A percentile compares a stretch with the other conserved stretches of the same genome.
These are phyloP conservation scores for Thunnus thynnus DNA, from an alignment of 2,113 vertebrate species.

Conservation along the genomic window DNA sequence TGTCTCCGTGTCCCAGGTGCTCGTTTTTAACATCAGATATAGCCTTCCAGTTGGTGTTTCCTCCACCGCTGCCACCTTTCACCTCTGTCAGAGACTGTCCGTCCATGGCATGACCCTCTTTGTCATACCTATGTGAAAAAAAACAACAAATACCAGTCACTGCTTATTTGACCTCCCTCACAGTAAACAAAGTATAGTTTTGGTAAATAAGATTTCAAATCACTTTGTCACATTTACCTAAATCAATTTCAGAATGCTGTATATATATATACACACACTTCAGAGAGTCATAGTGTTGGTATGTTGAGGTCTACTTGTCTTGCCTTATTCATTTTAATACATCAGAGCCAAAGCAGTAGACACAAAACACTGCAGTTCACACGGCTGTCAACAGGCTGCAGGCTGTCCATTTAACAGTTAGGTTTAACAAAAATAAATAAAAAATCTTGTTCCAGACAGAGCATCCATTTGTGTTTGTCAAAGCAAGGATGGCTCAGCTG, in stretches of 20 bases:
- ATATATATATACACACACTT: neutral
- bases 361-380: constrained; percentile 24
- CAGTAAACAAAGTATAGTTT: neutral
- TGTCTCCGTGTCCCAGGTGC: constrained; percentile 96
- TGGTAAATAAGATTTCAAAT: no score
- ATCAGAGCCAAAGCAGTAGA: constrained; percentile 15
- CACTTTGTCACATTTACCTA: neutral
- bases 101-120: constrained; percentile 92
- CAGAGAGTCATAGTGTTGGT: neutral
- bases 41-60: constrained; percentile 92
- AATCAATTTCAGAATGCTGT: neutral
- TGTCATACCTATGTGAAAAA: constrained; percentile 91
- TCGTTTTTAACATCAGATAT: constrained; percentile 91
- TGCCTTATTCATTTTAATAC: constrained; percentile 22
- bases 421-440: neutral
- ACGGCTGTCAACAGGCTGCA: constrained; percentile 24
- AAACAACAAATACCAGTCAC: neutral
- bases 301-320: neutral
- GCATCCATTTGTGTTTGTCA: constrained; percentile 56
- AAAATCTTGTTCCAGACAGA: constrained; percentile 15
- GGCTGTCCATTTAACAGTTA: constrained; percentile 37
- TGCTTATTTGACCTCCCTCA: neutral
- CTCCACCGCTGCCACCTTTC: constrained; percentile 79
- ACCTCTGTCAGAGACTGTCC: constrained; percentile 91
- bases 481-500: constrained; percentile 44